Evolutionary conservation across 2,888 invertebrate species (phyloP), one percentile per base, ranked within the genome.

Genomic region (Myathropa florea): DNA sequence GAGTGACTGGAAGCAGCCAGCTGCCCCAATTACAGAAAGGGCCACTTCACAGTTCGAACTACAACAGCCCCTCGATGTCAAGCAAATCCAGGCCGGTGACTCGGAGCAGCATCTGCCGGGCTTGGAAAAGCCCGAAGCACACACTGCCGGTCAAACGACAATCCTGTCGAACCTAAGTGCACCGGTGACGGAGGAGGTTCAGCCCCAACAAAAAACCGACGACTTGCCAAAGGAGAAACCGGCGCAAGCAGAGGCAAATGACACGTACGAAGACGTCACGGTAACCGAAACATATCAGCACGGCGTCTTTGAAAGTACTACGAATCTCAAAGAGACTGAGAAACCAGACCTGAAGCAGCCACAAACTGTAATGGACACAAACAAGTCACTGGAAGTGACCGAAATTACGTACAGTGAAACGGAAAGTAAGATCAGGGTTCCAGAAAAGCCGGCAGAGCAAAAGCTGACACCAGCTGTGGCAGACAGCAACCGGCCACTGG

Each of bases 51-150:
- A 89, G 12, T 90, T 89, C 53, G 88, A 90, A 10, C 88, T 95
- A 1, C 94, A 95, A 89, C 93, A 94, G 88, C 93, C 96, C 75
- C 88, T 96, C 68, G 93, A 94, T 86, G 91, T 96, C 4, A 94
- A 93, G 70, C 94, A 96, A 91, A 94, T 94, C 0, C 94, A 95
- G 89, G 91, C 93, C 0, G 93, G 94, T 39, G 96, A 97, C 92
- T 94, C 94, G 87, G 97, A 96, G 93, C 93, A 93, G 28, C 91
- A 93, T 33, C 92, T 96, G 21, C 55, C 91, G 26, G 86, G 18
- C 3, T 26, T 93, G 18, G 89, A 90, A 63, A 91, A 90, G 89
- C 90, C 90, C 12, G 91, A 93, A 14, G 71, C 88, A 9, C 90
- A 91, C 63, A 60, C 26, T 2, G 91, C 91, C 1, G 72, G 63